Evolutionary conservation across 2,797 vertebrate genomes (phyloP).

Genomic region (Labroides dimidiatus): DNA sequence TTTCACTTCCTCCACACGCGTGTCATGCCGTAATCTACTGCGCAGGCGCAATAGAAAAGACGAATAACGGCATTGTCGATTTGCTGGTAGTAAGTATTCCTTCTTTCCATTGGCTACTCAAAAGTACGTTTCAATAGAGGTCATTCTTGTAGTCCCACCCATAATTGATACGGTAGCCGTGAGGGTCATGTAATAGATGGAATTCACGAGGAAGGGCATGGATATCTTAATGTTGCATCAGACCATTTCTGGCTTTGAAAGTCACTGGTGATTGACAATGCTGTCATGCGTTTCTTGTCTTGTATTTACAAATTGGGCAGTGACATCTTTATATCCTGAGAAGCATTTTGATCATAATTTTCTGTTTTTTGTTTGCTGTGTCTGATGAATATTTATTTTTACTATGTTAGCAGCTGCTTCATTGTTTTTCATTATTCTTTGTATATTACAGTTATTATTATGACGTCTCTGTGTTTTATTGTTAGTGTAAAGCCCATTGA

Average conservation of each 20-base stretch:
- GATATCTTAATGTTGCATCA: conserved; percentile 47
- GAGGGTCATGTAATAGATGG: background rate
- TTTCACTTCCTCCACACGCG: conserved; percentile 78
- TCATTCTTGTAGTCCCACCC: conserved; percentile 57
- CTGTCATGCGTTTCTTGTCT: background rate
- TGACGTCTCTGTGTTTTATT: too few species aligned
- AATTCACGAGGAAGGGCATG: background rate
- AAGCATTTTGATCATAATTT: too few species aligned
- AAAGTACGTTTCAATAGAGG: conserved; percentile 31
- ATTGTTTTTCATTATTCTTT: too few species aligned
- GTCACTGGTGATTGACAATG: conserved; percentile 7
- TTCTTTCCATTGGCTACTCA: conserved; percentile 60
- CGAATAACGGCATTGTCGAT: conserved; percentile 50
- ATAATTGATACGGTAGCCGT: conserved; percentile 42
- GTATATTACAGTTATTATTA: too few species aligned
- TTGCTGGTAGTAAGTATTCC: conserved; percentile 47
- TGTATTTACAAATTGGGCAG: background rate
- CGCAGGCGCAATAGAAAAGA: conserved; percentile 56
- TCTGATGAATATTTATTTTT: too few species aligned
- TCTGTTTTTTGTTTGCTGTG: too few species aligned
- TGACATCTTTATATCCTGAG: too few species aligned
- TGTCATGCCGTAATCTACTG: conserved; percentile 68
- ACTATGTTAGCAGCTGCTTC: too few species aligned
- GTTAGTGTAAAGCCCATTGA: too few species aligned
- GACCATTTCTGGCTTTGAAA: conserved; percentile 6